A percentile compares a stretch with the other conserved stretches of the same genome.
phyloP scores from a whole-genome alignment of 2,888 invertebrate genomes.

The Pristionchus fissidentatus region DNA sequence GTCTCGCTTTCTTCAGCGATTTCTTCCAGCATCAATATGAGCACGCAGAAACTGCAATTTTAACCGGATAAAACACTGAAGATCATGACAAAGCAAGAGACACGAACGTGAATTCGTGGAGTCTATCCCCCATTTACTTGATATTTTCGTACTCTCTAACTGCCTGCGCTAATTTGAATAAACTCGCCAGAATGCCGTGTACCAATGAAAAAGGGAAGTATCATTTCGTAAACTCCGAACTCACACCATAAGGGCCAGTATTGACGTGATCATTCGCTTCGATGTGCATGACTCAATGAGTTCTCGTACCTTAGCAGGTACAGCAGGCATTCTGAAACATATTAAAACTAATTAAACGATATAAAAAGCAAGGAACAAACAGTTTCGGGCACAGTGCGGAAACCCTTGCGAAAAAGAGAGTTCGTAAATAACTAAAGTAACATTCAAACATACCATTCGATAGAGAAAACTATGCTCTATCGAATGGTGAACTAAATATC shows the following conservation, averaged over 20 bases:
- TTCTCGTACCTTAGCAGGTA: slow-evolving; percentile 34
- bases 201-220: background rate
- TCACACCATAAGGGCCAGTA: slow-evolving; percentile 42
- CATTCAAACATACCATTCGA: background rate
- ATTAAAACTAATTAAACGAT: too few relatives aligned
- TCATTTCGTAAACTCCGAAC: background rate
- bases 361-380: too few relatives aligned
- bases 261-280: slow-evolving; percentile 45
- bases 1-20: slow-evolving; percentile 46
- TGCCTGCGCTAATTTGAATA: too few relatives aligned
- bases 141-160: too few relatives aligned
- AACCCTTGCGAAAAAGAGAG: background rate
- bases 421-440: background rate
- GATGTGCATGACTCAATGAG: slow-evolving; percentile 37
- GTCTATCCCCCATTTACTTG: background rate
- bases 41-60: slow-evolving; percentile 44
- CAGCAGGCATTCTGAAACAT: slow-evolving; percentile 32
- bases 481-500: too few relatives aligned
- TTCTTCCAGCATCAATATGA: slow-evolving; percentile 47
- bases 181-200: too few relatives aligned
- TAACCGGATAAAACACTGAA: too few relatives aligned
- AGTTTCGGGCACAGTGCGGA: background rate
- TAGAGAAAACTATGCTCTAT: too few relatives aligned
- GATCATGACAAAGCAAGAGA: too few relatives aligned
- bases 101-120: too few relatives aligned